Percentiles rank a stretch among this genome's conserved stretches.
phyloP scores from a whole-genome alignment of 2,888 invertebrate species.

The Phaonia tiefii region DNA sequence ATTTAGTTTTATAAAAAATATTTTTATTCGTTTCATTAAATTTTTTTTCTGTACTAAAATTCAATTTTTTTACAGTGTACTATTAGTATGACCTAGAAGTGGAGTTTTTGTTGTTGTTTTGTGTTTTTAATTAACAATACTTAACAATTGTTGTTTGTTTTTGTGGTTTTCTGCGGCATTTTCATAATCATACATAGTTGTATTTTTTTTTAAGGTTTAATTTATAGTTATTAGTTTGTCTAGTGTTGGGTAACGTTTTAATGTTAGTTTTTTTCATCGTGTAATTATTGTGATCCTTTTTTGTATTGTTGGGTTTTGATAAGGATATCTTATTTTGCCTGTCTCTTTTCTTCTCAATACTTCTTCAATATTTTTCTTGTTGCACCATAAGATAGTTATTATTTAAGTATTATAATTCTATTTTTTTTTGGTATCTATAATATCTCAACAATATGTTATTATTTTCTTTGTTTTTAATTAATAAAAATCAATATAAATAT shows the following conservation, averaged over 20 bases:
- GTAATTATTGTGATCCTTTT: conserved; percentile 60
- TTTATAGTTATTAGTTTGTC: conserved; percentile 19
- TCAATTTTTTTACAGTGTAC: conserved; percentile 47
- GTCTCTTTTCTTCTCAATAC: too few relatives aligned
- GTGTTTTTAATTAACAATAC: conserved; percentile 46
- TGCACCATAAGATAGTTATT: conserved; percentile 63
- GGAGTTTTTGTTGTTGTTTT: conserved; percentile 49
- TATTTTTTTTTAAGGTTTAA: neutral
- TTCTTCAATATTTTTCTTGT: conserved; percentile 43
- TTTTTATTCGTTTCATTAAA: conserved; percentile 41
- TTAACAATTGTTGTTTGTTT: conserved; percentile 32
- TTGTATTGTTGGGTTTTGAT: conserved; percentile 33
- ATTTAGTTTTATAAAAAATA: conserved; percentile 50
- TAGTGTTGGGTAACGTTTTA: conserved; percentile 34
- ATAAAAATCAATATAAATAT: conserved; percentile 68
- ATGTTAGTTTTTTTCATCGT: conserved; percentile 24
- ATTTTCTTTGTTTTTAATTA: conserved; percentile 43
- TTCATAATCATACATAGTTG: conserved; percentile 20
- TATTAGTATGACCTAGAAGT: conserved; percentile 42
- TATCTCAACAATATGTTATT: conserved; percentile 56
- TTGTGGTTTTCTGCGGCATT: neutral
- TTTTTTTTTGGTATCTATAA: conserved; percentile 43
- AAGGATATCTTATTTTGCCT: conserved; percentile 15
- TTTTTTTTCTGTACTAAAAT: conserved; percentile 20
- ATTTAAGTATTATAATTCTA: conserved; percentile 10